Evolutionary conservation across 2,797 vertebrate species (phyloP).

Genomic region (Oreortyx pictus): DNA sequence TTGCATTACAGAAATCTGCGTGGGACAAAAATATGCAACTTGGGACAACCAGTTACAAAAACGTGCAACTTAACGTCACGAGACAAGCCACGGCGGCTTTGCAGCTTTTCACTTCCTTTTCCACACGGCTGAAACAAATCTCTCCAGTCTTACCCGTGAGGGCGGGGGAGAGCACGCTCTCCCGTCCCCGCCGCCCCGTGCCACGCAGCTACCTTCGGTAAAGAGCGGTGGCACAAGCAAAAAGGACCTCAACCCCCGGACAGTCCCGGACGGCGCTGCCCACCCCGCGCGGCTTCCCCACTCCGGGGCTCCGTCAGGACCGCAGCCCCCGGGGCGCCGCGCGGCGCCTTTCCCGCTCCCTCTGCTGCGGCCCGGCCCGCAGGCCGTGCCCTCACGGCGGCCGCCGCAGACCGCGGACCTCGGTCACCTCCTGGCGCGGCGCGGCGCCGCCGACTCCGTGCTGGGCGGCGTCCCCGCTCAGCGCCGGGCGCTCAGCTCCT

Average conservation of each 20-base stretch:
- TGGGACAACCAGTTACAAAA: neutral
- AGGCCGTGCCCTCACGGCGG: neutral
- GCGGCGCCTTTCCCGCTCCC: neutral
- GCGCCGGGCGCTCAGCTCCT: neutral
- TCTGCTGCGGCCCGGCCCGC: neutral
- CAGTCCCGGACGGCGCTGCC: neutral
- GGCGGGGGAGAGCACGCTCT: neutral
- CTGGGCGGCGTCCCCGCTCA: neutral
- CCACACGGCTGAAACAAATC: neutral
- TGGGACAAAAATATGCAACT: no score
- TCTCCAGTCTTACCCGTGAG: neutral
- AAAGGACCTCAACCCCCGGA: neutral
- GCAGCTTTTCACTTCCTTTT: neutral
- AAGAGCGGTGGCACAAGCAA: neutral
- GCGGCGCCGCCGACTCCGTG: neutral
- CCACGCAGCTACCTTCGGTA: neutral
- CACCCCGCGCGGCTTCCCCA: rapidly evolving
- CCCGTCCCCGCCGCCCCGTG: neutral
- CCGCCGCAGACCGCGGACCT: no score
- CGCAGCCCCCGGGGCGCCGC: neutral
- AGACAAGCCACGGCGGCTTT: neutral
- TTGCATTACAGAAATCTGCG: neutral
- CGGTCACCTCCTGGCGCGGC: neutral
- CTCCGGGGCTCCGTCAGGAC: neutral
- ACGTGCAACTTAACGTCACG: neutral